Conservation (phyloP, 1,140 invertebrate species). For the Bombus fervidus region DNA sequence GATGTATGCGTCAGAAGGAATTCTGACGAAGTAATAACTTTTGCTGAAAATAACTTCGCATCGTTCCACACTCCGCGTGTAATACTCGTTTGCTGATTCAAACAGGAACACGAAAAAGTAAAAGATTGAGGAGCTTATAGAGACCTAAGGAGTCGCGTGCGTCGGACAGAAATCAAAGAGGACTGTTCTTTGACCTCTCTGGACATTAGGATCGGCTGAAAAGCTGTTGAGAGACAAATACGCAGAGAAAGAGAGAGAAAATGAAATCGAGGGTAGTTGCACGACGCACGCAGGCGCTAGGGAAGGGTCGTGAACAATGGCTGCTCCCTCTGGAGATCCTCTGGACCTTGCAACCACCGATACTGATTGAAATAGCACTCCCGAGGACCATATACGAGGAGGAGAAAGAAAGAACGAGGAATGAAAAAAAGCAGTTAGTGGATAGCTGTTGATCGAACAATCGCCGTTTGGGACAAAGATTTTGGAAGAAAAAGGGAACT, state of each 20-base stretch:
- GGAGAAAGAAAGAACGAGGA: neutral
- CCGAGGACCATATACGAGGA: neutral
- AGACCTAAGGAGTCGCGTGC: neutral
- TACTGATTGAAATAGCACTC: slow-evolving; percentile 7
- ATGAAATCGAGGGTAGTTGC: slow-evolving; percentile 9
- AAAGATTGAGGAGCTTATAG: neutral
- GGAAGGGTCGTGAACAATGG: slow-evolving; percentile 39
- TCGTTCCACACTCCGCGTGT: neutral
- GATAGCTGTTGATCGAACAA: slow-evolving; percentile 6
- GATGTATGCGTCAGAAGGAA: neutral
- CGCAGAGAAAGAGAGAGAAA: slow-evolving; percentile 2
- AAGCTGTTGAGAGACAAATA: neutral
- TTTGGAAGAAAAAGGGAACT: slow-evolving; percentile 5
- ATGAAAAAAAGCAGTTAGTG: neutral
- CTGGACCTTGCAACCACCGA: slow-evolving; percentile 22
- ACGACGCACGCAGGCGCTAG: neutral
- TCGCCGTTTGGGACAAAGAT: neutral
- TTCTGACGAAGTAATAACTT: neutral
- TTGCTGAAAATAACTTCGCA: neutral
- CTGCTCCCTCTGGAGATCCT: slow-evolving; percentile 31
- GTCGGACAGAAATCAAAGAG: neutral
- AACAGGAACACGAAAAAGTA: neutral
- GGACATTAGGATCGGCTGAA: slow-evolving; percentile 12
- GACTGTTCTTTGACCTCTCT: neutral
- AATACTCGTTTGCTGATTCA: neutral